Percentiles rank a stretch among this genome's conserved stretches.
Conservation (phyloP, 2,113 vertebrate genomes). For the Chascanopsetta lugubris region DNA sequence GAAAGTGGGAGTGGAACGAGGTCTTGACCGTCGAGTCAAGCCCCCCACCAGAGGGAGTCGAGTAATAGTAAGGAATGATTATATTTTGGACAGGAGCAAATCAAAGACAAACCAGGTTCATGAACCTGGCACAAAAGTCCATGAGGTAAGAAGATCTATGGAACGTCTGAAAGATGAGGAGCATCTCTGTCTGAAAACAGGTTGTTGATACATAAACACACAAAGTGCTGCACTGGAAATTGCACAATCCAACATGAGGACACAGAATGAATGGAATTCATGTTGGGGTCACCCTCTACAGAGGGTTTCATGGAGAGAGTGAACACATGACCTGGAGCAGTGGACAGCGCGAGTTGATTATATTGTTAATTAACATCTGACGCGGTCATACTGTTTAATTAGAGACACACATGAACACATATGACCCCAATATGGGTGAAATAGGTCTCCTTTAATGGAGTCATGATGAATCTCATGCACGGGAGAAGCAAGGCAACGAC, state of each 20-base stretch:
- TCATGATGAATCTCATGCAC: conserved; percentile 1
- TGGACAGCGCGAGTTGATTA: too few species aligned
- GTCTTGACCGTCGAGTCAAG: conserved; percentile 40
- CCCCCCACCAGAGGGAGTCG: conserved; percentile 44
- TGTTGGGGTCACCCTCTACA: too few species aligned
- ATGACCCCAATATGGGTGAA: too few species aligned
- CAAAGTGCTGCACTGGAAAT: too few species aligned
- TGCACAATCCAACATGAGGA: too few species aligned
- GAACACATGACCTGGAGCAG: too few species aligned
- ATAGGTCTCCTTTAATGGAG: neutral
- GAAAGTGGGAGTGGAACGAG: conserved; percentile 30
- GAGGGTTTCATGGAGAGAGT: too few species aligned
- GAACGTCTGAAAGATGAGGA: conserved; percentile 13
- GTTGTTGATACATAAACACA: conserved; percentile 36
- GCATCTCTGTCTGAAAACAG: conserved; percentile 19
- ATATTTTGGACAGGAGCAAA: conserved; percentile 51
- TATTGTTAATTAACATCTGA: too few species aligned
- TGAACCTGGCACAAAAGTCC: conserved; percentile 31
- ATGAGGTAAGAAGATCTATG: conserved; percentile 18
- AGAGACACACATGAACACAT: too few species aligned
- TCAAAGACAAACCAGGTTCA: conserved; percentile 45
- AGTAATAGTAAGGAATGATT: conserved; percentile 54
- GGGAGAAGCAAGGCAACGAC: conserved; percentile 28
- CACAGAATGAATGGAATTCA: too few species aligned
- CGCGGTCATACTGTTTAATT: conserved; percentile 15